phyloP scores from a whole-genome alignment of 2,888 invertebrate species.

The Cosmopolites sordidus region DNA sequence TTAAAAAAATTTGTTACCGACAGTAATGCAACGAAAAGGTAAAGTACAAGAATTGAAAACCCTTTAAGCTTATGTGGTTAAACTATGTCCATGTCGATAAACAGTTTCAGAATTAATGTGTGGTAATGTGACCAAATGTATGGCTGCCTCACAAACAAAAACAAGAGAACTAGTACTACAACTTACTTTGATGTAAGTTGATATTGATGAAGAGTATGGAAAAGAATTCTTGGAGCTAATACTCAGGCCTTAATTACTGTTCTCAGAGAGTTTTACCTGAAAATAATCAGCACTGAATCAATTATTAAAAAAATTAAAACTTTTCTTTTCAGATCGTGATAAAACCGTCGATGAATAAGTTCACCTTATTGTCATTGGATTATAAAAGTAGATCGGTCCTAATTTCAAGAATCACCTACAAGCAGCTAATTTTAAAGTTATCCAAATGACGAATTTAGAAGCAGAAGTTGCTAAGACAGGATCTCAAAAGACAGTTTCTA shows the following conservation, averaged over 20 bases:
- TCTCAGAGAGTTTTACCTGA: constrained; percentile 85
- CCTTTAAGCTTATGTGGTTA: constrained; percentile 82
- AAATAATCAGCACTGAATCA: constrained; percentile 83
- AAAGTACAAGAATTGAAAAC: constrained; percentile 96
- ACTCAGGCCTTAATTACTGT: constrained; percentile 70
- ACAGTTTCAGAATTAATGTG: constrained; percentile 77
- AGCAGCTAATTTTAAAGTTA: constrained; percentile 79
- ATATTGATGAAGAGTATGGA: constrained; percentile 96
- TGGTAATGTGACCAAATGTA: constrained; percentile 84
- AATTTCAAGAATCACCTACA: constrained; percentile 57
- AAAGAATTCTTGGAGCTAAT: constrained; percentile 84
- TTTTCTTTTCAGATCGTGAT: constrained; percentile 85
- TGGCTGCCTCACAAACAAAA: constrained; percentile 85
- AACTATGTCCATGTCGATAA: constrained; percentile 81
- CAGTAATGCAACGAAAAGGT: constrained; percentile 89
- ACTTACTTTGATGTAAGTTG: constrained; percentile 87
- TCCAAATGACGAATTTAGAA: constrained; percentile 84
- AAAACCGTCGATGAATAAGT: constrained; percentile 89
- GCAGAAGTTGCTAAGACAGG: constrained; percentile 76
- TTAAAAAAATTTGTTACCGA: constrained; percentile 94
- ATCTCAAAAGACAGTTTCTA: constrained; percentile 63
- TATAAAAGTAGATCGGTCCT: constrained; percentile 67
- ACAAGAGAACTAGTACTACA: constrained; percentile 89
- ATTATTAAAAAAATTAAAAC: constrained; percentile 82
- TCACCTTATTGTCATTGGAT: constrained; percentile 85